Percentiles rank a stretch among this genome's conserved stretches.
phyloP scores from a whole-genome alignment of 1,140 invertebrate species.

The Bombus superbus region DNA sequence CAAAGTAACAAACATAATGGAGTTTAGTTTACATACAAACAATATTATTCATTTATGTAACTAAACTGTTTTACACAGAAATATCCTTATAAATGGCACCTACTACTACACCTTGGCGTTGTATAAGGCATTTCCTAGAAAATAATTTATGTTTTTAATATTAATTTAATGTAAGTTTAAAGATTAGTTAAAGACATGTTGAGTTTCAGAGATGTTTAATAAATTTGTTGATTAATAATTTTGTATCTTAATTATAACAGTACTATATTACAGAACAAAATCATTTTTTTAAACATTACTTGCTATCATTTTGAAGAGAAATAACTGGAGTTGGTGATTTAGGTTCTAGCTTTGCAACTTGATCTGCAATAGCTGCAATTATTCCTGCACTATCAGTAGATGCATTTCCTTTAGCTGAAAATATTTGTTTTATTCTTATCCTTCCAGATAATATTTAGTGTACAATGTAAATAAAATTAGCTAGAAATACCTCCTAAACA shows the following conservation, averaged over 20 bases:
- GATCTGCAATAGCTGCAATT: conserved; percentile 80
- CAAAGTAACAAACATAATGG: conserved; percentile 33
- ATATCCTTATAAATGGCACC: conserved; percentile 81
- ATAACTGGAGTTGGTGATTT: conserved; percentile 75
- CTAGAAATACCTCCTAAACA: conserved; percentile 78
- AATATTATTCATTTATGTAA: conserved; percentile 19
- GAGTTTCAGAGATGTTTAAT: conserved; percentile 18
- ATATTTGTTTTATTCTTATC: conserved; percentile 26
- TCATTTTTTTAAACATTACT: conserved; percentile 62
- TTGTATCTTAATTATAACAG: not conserved
- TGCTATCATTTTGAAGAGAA: conserved; percentile 78
- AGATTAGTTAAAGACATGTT: not conserved
- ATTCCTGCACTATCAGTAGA: conserved; percentile 80
- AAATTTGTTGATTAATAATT: conserved; percentile 26
- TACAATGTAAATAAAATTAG: not conserved
- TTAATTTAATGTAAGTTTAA: conserved; percentile 12
- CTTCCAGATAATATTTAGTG: not conserved
- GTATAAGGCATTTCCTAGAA: conserved; percentile 81
- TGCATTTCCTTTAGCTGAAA: conserved; percentile 78
- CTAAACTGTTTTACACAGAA: conserved; percentile 54
- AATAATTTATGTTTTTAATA: conserved; percentile 45
- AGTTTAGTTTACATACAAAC: conserved; percentile 27
- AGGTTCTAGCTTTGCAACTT: conserved; percentile 80
- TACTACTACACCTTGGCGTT: conserved; percentile 77
- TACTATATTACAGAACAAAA: not conserved